Evolutionary conservation across 1,140 invertebrate species (phyloP).

Genomic region (Aphelenchoides fujianensis): DNA sequence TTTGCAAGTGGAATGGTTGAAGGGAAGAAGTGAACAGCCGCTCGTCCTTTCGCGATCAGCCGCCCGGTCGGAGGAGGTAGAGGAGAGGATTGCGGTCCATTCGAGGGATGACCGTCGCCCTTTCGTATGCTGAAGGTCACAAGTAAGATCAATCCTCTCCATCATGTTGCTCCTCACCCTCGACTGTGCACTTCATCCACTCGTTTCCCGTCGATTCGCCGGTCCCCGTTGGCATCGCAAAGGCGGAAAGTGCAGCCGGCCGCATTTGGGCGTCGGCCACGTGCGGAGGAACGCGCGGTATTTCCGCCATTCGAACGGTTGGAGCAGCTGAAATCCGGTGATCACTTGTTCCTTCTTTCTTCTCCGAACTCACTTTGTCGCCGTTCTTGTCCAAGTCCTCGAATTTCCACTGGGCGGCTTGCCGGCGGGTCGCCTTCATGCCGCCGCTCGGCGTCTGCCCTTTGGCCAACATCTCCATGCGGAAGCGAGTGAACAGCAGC

Average conservation of each 20-base stretch:
- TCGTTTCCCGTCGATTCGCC: not conserved
- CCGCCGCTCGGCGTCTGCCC: slow-evolving; percentile 4
- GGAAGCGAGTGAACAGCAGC: slow-evolving; percentile 7
- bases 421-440: not conserved
- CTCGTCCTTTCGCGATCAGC: no score
- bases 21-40: no score
- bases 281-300: not conserved
- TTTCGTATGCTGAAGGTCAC: not conserved
- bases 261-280: not conserved
- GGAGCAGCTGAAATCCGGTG: not conserved
- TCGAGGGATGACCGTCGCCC: not conserved
- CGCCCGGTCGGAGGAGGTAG: not conserved
- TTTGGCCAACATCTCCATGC: not conserved
- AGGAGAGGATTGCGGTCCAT: slow-evolving; percentile 4
- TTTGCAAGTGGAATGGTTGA: no score
- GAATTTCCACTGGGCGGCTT: slow-evolving; percentile 3
- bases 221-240: not conserved
- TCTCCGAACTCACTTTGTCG: not conserved
- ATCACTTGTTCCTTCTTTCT: not conserved
- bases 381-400: not conserved
- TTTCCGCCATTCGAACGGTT: not conserved
- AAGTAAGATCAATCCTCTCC: not conserved
- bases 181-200: not conserved
- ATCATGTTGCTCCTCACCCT: not conserved
- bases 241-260: not conserved